phyloP scores from a whole-genome alignment of 2,113 vertebrate species.

The Bagarius yarrelli region DNA sequence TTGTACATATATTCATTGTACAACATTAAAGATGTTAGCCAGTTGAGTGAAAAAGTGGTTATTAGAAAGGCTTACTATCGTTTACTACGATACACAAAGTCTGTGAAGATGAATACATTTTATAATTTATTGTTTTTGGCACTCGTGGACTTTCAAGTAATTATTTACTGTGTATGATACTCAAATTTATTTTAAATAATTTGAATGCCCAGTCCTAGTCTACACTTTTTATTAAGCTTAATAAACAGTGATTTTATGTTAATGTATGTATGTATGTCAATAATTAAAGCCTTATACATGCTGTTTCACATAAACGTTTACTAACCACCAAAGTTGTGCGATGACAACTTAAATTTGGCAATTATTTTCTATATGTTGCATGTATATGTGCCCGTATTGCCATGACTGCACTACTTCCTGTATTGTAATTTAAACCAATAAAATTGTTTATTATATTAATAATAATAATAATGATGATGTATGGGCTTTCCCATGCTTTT shows the following conservation, averaged over 20 bases:
- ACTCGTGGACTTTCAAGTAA: constrained; percentile 60
- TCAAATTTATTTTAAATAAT: not conserved
- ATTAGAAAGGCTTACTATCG: constrained; percentile 13
- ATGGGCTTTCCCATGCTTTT: not conserved
- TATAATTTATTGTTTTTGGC: constrained; percentile 53
- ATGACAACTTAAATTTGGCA: constrained; percentile 61
- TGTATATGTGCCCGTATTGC: constrained; percentile 74
- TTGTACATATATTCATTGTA: constrained; percentile 59
- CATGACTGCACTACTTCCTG: constrained; percentile 78
- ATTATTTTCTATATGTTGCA: constrained; percentile 77
- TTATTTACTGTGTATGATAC: too few species aligned
- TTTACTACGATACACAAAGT: constrained; percentile 37
- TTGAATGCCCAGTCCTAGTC: not conserved
- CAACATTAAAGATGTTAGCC: constrained; percentile 3
- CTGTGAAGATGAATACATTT: constrained; percentile 50
- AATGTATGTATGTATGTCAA: constrained; percentile 15
- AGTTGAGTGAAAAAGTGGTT: constrained; percentile 59
- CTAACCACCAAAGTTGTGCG: constrained; percentile 53
- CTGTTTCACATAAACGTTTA: constrained; percentile 32
- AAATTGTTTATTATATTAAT: constrained; percentile 73
- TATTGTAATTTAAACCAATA: constrained; percentile 81
- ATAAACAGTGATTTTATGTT: constrained; percentile 15
- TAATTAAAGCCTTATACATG: constrained; percentile 35
- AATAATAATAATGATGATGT: constrained; percentile 60
- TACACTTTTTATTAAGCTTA: constrained; percentile 17